These are phyloP conservation scores for Pseudochirops corinnae DNA, from an alignment of 2,797 vertebrate species.

Conservation along the genomic window DNA sequence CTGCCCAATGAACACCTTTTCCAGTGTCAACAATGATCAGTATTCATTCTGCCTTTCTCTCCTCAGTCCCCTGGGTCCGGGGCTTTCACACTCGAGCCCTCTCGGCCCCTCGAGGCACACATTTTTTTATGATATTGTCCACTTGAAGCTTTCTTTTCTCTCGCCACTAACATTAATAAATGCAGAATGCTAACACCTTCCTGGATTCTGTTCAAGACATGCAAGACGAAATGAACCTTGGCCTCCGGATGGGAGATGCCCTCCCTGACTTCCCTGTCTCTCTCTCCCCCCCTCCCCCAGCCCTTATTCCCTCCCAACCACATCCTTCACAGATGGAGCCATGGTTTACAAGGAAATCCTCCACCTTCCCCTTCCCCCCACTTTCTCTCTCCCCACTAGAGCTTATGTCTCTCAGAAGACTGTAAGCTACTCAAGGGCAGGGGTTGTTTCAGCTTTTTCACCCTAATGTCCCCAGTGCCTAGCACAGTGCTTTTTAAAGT, in stretches of 20 bases:
- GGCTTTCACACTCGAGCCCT: not conserved
- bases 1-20: conserved; percentile 69
- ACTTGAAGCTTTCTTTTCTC: not conserved
- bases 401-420: not conserved
- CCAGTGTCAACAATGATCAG: conserved; percentile 57
- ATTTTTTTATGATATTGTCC: not conserved
- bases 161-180: not conserved
- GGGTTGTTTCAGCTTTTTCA: not conserved
- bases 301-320: not conserved
- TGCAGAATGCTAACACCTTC: not conserved
- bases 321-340: not conserved
- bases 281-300: rapidly evolving
- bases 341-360: not conserved
- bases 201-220: not conserved
- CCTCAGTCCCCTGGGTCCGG: not conserved
- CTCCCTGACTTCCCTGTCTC: not conserved
- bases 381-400: not conserved
- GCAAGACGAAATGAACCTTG: not conserved
- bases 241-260: not conserved
- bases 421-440: not conserved
- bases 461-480: not conserved
- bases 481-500: not conserved
- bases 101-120: not conserved
- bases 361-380: not conserved
- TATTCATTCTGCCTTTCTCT: conserved; percentile 14